Conservation (phyloP, 1,140 invertebrate species). For the Cyrtorhinus lividipennis region DNA sequence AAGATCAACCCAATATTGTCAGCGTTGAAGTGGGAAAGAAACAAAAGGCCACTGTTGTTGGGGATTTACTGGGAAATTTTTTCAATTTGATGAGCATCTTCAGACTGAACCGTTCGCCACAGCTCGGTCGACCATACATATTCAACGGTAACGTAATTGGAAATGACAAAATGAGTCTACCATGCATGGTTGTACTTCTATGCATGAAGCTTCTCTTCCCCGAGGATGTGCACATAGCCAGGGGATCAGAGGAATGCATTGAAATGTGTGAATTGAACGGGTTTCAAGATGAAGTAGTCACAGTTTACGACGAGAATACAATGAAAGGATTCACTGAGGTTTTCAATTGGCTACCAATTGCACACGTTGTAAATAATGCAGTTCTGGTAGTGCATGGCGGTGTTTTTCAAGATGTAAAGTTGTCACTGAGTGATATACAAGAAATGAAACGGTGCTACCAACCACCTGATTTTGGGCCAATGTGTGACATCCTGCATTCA, state of each 20-base stretch:
- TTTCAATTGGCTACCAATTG: background rate
- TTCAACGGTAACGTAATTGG: constrained; percentile 3
- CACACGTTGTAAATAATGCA: background rate
- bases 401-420: background rate
- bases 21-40: background rate
- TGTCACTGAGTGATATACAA: background rate
- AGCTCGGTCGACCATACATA: background rate
- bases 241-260: background rate
- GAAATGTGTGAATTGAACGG: background rate
- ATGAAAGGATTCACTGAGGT: background rate
- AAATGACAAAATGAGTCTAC: background rate
- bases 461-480: background rate
- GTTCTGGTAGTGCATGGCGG: background rate
- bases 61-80: background rate
- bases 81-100: background rate
- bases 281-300: background rate
- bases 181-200: background rate
- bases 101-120: background rate
- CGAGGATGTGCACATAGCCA: background rate
- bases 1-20: background rate
- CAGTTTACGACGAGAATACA: background rate
- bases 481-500: background rate
- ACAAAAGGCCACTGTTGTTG: background rate
- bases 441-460: background rate
- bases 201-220: background rate